A percentile compares a stretch with the other conserved stretches of the same genome.
Conservation (phyloP, 2,797 vertebrate genomes). For the Hypotaenidia okinawae region DNA sequence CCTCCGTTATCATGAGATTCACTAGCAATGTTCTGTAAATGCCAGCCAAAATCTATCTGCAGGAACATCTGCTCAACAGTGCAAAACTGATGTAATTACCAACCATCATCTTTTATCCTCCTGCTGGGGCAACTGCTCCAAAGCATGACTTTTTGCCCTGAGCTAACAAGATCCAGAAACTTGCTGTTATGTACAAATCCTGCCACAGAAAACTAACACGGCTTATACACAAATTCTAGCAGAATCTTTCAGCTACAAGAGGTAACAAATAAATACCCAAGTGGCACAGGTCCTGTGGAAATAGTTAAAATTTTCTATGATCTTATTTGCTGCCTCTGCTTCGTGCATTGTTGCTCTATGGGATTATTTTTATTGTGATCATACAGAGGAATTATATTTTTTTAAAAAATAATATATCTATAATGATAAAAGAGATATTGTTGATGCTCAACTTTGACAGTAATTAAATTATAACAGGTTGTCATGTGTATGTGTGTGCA, state of each 20-base stretch:
- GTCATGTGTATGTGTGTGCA: background rate
- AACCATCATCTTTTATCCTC: slow-evolving; percentile 82
- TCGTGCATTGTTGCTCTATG: background rate
- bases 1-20: slow-evolving; percentile 69
- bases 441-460: background rate
- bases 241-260: slow-evolving; percentile 58
- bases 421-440: background rate
- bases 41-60: slow-evolving; percentile 81
- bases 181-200: slow-evolving; percentile 74
- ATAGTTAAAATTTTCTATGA: background rate
- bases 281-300: slow-evolving; percentile 22
- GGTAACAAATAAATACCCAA: slow-evolving; percentile 44
- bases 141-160: slow-evolving; percentile 81
- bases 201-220: slow-evolving; percentile 58
- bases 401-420: background rate
- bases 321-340: background rate
- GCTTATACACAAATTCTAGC: slow-evolving; percentile 67
- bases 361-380: background rate
- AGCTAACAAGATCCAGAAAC: slow-evolving; percentile 78
- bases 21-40: slow-evolving; percentile 73
- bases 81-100: slow-evolving; percentile 83
- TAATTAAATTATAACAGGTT: background rate
- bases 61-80: slow-evolving; percentile 82
- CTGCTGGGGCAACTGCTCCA: slow-evolving; percentile 82
- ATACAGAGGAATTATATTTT: background rate